Evolutionary conservation across 2,797 vertebrate genomes (phyloP).

Genomic region (Phoeniculus purpureus): DNA sequence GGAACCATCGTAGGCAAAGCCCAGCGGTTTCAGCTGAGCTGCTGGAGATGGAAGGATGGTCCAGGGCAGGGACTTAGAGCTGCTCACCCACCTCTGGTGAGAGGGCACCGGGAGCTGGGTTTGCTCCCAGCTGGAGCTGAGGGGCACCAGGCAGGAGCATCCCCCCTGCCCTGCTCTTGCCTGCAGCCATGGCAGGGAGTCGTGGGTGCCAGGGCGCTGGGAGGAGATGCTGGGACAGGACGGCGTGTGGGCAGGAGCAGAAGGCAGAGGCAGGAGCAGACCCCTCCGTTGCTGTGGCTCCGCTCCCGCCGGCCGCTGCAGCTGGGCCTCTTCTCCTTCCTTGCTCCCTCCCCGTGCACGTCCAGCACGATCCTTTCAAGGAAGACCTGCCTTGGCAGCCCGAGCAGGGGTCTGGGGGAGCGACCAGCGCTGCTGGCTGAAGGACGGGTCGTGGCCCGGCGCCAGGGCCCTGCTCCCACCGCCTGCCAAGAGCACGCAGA

Average conservation of each 20-base stretch:
- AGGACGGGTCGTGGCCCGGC: conserved; percentile 72
- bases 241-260: not conserved
- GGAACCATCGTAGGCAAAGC: not conserved
- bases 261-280: not conserved
- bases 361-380: conserved; percentile 63
- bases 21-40: no score
- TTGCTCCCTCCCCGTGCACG: not conserved
- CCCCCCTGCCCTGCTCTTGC: not conserved
- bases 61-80: not conserved
- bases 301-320: not conserved
- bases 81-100: fast-evolving
- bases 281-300: not conserved
- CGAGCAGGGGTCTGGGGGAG: conserved; percentile 66
- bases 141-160: not conserved
- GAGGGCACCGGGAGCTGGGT: not conserved
- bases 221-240: not conserved
- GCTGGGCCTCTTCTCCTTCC: conserved; percentile 43
- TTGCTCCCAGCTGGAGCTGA: not conserved
- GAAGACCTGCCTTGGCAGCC: conserved; percentile 65
- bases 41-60: not conserved
- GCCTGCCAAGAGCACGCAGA: conserved; percentile 65
- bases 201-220: fast-evolving
- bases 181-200: not conserved
- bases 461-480: conserved; percentile 64
- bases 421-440: conserved; percentile 66